Evolutionary conservation across 2,113 vertebrate genomes (phyloP).

Genomic region (Nothocercus nigrocapillus): DNA sequence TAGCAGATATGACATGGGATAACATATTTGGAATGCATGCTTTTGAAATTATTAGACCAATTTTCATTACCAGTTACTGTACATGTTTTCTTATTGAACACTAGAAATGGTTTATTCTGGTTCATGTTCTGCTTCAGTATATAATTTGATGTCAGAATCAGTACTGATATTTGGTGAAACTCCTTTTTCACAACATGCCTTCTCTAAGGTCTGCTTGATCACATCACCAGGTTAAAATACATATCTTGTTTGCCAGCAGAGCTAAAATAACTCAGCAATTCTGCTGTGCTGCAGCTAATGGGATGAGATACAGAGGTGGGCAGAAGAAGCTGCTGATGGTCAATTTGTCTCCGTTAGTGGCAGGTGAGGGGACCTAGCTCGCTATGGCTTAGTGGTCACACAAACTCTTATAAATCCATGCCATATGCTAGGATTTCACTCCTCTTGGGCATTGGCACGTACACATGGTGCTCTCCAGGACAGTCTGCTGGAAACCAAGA

Average conservation of each 20-base stretch:
- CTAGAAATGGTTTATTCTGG: background rate
- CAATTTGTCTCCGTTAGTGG: background rate
- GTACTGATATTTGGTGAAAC: background rate
- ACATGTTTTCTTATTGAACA: background rate
- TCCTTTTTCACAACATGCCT: background rate
- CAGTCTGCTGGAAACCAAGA: background rate
- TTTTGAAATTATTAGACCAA: conserved; percentile 35
- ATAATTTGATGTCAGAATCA: conserved; percentile 29
- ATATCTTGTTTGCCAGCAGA: background rate
- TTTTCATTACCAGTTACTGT: conserved; percentile 47
- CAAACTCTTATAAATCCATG: background rate
- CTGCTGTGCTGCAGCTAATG: background rate
- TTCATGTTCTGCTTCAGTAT: background rate
- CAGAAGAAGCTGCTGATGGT: background rate
- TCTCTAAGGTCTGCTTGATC: background rate
- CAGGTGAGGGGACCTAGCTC: background rate
- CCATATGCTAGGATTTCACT: accelerated
- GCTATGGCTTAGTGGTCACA: background rate
- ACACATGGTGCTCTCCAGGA: background rate
- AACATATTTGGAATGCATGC: background rate
- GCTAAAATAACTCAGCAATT: background rate
- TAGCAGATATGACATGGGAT: background rate
- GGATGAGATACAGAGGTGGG: accelerated
- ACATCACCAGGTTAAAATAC: background rate
- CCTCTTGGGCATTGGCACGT: background rate